phyloP scores from a whole-genome alignment of 2,797 vertebrate species.

The Hyperoplus lanceolatus region DNA sequence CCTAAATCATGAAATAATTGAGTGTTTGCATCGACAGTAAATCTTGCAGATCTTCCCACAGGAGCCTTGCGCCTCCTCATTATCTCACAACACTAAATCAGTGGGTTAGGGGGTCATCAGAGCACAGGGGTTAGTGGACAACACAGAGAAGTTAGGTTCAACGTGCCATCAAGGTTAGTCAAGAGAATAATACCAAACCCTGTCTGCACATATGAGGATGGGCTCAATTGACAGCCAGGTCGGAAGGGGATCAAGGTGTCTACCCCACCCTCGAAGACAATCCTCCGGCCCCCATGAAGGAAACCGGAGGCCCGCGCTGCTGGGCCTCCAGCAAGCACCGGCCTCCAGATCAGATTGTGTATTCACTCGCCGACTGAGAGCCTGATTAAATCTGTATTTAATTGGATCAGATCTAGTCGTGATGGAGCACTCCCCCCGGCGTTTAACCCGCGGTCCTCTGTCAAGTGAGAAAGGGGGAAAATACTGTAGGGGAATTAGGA shows the following conservation, averaged over 20 bases:
- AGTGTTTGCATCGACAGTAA: constrained; percentile 74
- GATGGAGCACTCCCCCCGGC: constrained; percentile 84
- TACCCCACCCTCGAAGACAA: constrained; percentile 43
- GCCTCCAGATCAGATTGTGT: constrained; percentile 73
- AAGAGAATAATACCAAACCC: constrained; percentile 16
- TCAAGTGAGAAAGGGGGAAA: constrained; percentile 80
- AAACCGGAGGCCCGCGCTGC: constrained; percentile 32
- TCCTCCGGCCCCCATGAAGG: constrained; percentile 41
- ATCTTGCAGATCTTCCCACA: constrained; percentile 54
- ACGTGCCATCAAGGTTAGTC: constrained; percentile 12
- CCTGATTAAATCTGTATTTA: constrained; percentile 90
- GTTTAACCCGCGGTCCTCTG: constrained; percentile 85
- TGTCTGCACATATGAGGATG: constrained; percentile 31
- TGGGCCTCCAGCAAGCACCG: constrained; percentile 57
- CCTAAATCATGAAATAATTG: constrained; percentile 79
- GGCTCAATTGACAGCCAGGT: constrained; percentile 43
- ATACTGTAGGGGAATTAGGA: constrained; percentile 80
- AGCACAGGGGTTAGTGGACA: constrained; percentile 9
- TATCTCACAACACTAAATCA: constrained; percentile 60
- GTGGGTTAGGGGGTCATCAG: constrained; percentile 37
- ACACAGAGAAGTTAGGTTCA: constrained; percentile 25
- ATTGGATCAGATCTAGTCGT: constrained; percentile 87
- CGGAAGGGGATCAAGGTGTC: constrained; percentile 49
- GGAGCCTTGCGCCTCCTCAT: constrained; percentile 41
- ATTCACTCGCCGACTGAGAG: constrained; percentile 75